Evolutionary conservation across 2,888 invertebrate species (phyloP).

Genomic region (Dyspetes luteomarginatus): DNA sequence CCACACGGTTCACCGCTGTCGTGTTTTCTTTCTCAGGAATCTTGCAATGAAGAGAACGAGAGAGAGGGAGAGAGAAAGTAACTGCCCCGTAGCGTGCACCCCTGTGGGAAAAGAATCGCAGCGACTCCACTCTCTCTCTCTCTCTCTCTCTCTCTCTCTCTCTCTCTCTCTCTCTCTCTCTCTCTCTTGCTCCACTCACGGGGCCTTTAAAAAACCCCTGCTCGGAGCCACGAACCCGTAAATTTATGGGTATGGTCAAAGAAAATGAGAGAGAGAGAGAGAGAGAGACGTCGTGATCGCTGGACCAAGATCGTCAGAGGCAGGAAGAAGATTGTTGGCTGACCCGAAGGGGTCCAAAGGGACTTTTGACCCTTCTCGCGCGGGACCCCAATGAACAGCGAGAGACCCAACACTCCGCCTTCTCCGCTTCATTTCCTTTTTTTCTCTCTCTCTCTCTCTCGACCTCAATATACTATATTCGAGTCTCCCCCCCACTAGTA

Average conservation of each 20-base stretch:
- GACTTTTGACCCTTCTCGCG: constrained; percentile 59
- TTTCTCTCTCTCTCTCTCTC: constrained; percentile 6
- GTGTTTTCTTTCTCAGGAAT: constrained; percentile 50
- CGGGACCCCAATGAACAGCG: constrained; percentile 51
- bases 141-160: constrained; percentile 17
- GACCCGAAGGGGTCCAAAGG: constrained; percentile 60
- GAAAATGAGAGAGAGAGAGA: constrained; percentile 29
- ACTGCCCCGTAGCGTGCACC: constrained; percentile 28
- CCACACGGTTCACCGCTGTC: constrained; percentile 66
- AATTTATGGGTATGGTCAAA: constrained; percentile 60
- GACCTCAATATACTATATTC: constrained; percentile 19
- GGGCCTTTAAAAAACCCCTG: constrained; percentile 57
- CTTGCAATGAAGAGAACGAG: constrained; percentile 16
- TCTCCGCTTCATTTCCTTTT: constrained; percentile 42
- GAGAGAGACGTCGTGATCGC: neutral
- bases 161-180: constrained; percentile 8
- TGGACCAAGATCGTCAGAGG: constrained; percentile 56
- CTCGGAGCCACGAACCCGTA: constrained; percentile 49
- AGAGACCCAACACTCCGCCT: constrained; percentile 50
- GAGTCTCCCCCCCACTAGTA: neutral
- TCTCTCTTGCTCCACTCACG: constrained; percentile 15
- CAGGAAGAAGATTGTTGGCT: constrained; percentile 62
- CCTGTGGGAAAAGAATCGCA: constrained; percentile 58
- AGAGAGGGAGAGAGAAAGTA: too few species aligned
- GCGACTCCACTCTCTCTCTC: constrained; percentile 33